phyloP scores from a whole-genome alignment of 2,888 invertebrate species.

The Atethmia centrago region DNA sequence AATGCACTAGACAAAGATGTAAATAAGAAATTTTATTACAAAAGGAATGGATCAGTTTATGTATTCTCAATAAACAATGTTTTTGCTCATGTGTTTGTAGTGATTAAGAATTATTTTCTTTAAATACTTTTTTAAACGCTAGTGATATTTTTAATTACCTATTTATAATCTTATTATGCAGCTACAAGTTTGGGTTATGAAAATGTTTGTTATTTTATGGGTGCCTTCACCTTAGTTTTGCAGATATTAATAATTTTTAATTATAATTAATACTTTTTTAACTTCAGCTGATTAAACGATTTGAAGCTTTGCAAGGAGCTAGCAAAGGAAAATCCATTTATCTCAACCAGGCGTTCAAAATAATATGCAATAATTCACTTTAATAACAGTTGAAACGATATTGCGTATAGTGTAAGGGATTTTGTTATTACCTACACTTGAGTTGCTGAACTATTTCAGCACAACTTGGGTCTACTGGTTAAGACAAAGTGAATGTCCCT shows the following conservation, averaged over 20 bases:
- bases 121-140: slow-evolving; percentile 36
- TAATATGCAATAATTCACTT: not conserved
- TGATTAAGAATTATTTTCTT: slow-evolving; percentile 44
- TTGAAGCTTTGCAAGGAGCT: slow-evolving; percentile 5
- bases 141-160: slow-evolving; percentile 38
- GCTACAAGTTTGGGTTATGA: slow-evolving; percentile 38
- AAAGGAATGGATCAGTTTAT: slow-evolving; percentile 25
- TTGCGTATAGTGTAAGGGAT: not conserved
- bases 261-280: no score
- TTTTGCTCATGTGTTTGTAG: slow-evolving; percentile 63
- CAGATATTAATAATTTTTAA: no score
- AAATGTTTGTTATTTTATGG: slow-evolving; percentile 17
- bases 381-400: not conserved
- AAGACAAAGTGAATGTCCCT: not conserved
- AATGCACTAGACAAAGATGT: slow-evolving; percentile 27
- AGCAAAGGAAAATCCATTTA: slow-evolving; percentile 3
- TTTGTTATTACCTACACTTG: not conserved
- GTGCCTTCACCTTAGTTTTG: not conserved
- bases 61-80: slow-evolving; percentile 41
- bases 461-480: slow-evolving; percentile 7
- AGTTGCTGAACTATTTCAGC: not conserved
- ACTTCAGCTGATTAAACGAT: not conserved
- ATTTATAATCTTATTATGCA: slow-evolving; percentile 36
- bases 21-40: slow-evolving; percentile 23
- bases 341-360: not conserved